Base-by-base conservation (phyloP, 2,888 invertebrate genomes). In the Altica lythri region DNA sequence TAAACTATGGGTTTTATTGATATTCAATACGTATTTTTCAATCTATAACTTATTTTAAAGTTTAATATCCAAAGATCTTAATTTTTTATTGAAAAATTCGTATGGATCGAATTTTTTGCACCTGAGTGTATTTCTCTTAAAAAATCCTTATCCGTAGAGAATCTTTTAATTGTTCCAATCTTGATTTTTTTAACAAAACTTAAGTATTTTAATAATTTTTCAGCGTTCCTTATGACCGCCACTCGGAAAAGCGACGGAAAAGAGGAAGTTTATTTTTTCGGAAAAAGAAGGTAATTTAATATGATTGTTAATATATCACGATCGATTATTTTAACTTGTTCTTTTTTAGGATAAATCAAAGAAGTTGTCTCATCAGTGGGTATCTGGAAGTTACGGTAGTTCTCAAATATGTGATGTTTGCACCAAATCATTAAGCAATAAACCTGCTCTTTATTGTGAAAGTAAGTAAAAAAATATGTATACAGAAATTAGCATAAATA, bases 231-330 rank as follows among this genome's bases (percentile, higher is more conserved):
- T 83, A 85, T 65, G 88, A 87, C 69, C 87, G 88, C 70, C 89
- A 89, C 72, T 86, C 90, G 13, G 91, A 91, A 70, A 93, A 94
- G 73, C 80, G 92, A 68, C 83, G 92, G 65, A 94, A 94, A 79
- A 81, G 93, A 44, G 92, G 92, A 48, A 93, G 93, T 63, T 78
- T 94, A 55, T 94, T 94, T 82, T 94, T 93, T 74, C 86, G 93
- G 63, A 94, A 93, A 78, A 93, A 92, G 77, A 92, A 92, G 83
- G 93, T 83, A 72, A 19, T 29, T 30, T 12, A 30, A 30, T 5
- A 13, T 12, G 14, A 32, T 14, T 6, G 14, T 6, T 6, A 32
- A 10, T 32, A 5, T 6, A 40, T 12, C 13, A 5, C 18, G 10
- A 43, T 14, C 27, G 16, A 25, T 17, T 4, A 32, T 32, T 32